These are phyloP conservation scores for Polymixis flavicincta DNA, from an alignment of 2,888 invertebrate species.

Conservation along the genomic window DNA sequence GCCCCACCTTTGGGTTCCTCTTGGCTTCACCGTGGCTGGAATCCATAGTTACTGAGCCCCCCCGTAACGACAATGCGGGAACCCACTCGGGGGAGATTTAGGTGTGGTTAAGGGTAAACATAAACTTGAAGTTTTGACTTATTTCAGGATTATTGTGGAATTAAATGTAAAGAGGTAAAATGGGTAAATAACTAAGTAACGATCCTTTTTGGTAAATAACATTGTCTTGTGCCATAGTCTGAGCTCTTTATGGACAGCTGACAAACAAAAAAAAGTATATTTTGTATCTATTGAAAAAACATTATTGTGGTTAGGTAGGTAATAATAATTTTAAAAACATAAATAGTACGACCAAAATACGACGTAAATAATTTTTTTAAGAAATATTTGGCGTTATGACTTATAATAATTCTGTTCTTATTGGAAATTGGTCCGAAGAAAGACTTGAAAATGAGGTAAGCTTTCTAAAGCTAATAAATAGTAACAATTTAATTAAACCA, in stretches of 20 bases:
- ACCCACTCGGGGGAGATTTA: too few species aligned
- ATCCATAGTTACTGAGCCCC: too few species aligned
- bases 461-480: too few species aligned
- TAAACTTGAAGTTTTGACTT: neutral
- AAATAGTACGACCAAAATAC: neutral
- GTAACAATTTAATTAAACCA: too few species aligned
- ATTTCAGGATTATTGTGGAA: neutral
- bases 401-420: conserved; percentile 82
- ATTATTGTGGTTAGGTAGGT: neutral
- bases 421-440: conserved; percentile 87
- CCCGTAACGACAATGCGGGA: too few species aligned
- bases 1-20: too few species aligned
- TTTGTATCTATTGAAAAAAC: neutral
- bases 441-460: conserved; percentile 85
- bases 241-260: neutral
- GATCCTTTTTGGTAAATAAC: neutral
- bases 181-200: neutral
- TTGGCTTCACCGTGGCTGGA: too few species aligned
- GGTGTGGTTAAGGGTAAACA: neutral
- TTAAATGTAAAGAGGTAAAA: neutral
- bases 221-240: neutral
- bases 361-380: neutral
- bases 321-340: too few species aligned
- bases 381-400: conserved; percentile 67
- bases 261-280: neutral